phyloP scores from a whole-genome alignment of 1,140 invertebrate genomes.

The Bombus breviceps region DNA sequence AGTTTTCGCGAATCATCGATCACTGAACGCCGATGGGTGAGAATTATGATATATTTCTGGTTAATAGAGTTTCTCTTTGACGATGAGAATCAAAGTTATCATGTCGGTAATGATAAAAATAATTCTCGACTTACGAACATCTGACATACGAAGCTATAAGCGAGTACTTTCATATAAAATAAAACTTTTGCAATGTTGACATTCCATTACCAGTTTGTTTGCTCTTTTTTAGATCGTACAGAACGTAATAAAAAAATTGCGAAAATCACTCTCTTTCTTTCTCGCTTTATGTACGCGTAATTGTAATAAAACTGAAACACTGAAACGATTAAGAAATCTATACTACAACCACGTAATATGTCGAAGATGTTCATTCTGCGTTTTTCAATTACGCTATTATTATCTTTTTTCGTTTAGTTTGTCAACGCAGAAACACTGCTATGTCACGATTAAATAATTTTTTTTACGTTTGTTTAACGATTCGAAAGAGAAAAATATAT shows the following conservation, averaged over 20 bases:
- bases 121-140: constrained; percentile 23
- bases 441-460: constrained; percentile 42
- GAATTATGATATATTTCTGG: constrained; percentile 26
- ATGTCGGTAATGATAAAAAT: constrained; percentile 21
- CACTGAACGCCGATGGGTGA: constrained; percentile 14
- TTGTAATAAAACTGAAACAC: constrained; percentile 48
- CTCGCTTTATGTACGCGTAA: constrained; percentile 17
- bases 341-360: constrained; percentile 43
- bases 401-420: constrained; percentile 26
- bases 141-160: constrained; percentile 16
- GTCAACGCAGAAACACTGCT: constrained; percentile 53
- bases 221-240: constrained; percentile 27
- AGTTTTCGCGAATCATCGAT: constrained; percentile 14
- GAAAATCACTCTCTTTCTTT: constrained; percentile 18
- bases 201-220: constrained; percentile 64
- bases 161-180: constrained; percentile 43
- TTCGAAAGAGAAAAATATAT: constrained; percentile 56
- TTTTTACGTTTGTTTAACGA: constrained; percentile 17
- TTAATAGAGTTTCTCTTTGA: background rate
- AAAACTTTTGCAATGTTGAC: constrained; percentile 54
- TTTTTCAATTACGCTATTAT: constrained; percentile 34
- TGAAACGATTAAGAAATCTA: constrained; percentile 40
- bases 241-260: constrained; percentile 45
- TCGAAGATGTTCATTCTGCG: constrained; percentile 31
- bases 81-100: constrained; percentile 27